Percentiles rank a stretch among this genome's conserved stretches.
These are phyloP conservation scores for Desmophyllum pertusum DNA, from an alignment of 92 coral and sea anemone genomes.

Conservation along the genomic window DNA sequence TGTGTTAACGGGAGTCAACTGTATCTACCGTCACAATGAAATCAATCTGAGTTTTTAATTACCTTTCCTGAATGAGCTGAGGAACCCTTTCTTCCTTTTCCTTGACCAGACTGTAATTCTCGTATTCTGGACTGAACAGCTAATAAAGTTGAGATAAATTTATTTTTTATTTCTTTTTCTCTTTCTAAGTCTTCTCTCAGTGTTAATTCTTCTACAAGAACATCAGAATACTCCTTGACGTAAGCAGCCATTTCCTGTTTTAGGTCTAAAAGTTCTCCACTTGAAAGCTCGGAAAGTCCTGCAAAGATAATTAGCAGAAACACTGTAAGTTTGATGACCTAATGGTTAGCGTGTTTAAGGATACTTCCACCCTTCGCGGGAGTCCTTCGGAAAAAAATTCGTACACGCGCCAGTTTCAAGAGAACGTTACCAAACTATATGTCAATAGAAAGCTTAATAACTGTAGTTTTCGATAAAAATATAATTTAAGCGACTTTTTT, in stretches of 20 bases:
- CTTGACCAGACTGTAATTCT: slow-evolving; percentile 69
- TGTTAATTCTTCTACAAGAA: slow-evolving; percentile 84
- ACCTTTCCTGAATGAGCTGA: slow-evolving; percentile 56
- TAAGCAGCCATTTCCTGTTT: slow-evolving; percentile 89
- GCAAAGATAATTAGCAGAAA: too few species aligned
- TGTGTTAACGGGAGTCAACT: too few species aligned
- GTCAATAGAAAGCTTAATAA: too few species aligned
- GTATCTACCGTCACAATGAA: too few species aligned
- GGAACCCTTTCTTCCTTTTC: slow-evolving; percentile 68
- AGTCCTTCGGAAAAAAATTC: too few species aligned
- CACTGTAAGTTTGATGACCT: too few species aligned
- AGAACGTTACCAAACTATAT: too few species aligned
- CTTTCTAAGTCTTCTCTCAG: slow-evolving; percentile 81
- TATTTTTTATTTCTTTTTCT: slow-evolving; percentile 93
- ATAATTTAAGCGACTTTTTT: too few species aligned
- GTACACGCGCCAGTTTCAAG: too few species aligned
- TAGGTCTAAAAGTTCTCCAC: slow-evolving; percentile 78
- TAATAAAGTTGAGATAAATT: slow-evolving; percentile 92
- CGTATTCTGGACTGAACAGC: slow-evolving; percentile 89
- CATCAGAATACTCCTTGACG: slow-evolving; percentile 91
- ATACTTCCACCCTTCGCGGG: too few species aligned
- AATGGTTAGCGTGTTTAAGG: too few species aligned
- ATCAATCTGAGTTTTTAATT: background rate
- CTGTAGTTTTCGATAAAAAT: too few species aligned
- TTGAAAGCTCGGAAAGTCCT: slow-evolving; percentile 79